These are phyloP conservation scores for Dendrolimus pini DNA, from an alignment of 2,888 invertebrate species.

Conservation along the genomic window DNA sequence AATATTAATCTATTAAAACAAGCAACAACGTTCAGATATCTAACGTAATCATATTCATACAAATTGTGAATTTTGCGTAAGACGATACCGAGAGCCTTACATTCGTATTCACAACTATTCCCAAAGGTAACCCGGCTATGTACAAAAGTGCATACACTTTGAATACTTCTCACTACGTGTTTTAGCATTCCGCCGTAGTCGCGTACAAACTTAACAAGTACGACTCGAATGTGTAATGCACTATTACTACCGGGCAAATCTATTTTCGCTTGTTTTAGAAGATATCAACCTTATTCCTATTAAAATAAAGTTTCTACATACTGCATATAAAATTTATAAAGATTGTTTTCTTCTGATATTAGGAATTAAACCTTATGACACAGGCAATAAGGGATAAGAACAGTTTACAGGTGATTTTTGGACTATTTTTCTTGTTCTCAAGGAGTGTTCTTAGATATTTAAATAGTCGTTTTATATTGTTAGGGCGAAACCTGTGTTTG, in stretches of 20 bases:
- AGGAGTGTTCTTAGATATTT: neutral
- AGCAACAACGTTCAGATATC: neutral
- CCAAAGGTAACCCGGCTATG: neutral
- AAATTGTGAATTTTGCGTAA: neutral
- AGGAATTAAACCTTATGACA: neutral
- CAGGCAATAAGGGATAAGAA: neutral
- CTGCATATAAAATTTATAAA: neutral
- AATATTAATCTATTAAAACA: neutral
- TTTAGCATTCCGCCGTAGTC: constrained; percentile 35
- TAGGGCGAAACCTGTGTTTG: neutral
- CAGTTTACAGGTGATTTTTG: neutral
- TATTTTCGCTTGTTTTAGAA: neutral
- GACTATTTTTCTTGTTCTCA: neutral
- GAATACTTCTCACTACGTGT: constrained; percentile 11
- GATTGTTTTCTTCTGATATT: neutral
- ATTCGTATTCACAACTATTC: neutral
- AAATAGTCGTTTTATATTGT: neutral
- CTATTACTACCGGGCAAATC: constrained; percentile 15
- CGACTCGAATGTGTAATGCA: constrained; percentile 41
- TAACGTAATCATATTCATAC: neutral
- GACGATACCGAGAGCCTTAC: neutral
- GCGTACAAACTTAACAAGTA: constrained; percentile 35
- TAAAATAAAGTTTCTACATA: neutral
- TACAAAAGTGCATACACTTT: neutral
- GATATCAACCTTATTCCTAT: neutral